Conservation (phyloP, 2,797 vertebrate species). For the Protonibea diacanthus region DNA sequence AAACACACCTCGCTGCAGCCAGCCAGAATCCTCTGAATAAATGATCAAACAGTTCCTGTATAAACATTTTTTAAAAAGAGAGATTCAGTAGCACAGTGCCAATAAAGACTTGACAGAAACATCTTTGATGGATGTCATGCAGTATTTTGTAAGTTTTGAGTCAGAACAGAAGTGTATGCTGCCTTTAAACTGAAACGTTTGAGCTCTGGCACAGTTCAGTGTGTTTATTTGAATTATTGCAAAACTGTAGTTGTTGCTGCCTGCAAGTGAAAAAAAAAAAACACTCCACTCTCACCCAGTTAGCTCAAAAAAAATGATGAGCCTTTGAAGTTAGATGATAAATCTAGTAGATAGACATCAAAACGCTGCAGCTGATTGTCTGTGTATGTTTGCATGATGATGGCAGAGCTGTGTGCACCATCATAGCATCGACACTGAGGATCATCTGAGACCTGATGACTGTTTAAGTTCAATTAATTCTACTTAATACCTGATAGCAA, state of each 20-base stretch:
- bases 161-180: not conserved
- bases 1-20: conserved; percentile 18
- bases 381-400: not conserved
- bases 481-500: not conserved
- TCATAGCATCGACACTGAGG: not conserved
- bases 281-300: not conserved
- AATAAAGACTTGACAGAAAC: not conserved
- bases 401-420: not conserved
- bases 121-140: not conserved
- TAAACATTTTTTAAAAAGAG: not conserved
- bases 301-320: not conserved
- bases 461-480: not conserved
- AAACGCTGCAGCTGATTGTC: not conserved
- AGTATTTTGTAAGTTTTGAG: not conserved
- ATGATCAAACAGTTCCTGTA: not conserved
- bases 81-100: not conserved
- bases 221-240: not conserved
- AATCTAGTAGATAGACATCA: not conserved
- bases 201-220: not conserved
- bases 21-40: not conserved
- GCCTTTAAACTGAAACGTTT: not conserved
- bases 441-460: not conserved
- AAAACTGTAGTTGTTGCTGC: not conserved
- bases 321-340: not conserved
- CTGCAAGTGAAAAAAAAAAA: not conserved